Conservation (phyloP, 2,888 invertebrate species). For the Tachina fera region DNA sequence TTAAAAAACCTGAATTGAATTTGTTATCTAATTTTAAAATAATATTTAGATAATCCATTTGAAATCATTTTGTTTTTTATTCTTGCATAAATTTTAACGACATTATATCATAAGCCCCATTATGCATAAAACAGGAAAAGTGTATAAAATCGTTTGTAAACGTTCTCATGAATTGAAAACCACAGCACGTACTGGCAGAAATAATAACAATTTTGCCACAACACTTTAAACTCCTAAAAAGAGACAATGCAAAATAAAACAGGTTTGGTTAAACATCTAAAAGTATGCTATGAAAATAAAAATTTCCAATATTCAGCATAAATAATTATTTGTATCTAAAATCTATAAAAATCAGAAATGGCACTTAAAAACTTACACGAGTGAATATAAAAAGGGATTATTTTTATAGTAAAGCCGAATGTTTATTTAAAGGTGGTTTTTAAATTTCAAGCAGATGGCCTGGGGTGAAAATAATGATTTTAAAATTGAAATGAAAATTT, state of each 20-base stretch:
- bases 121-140: conserved; percentile 4
- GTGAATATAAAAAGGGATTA: neutral
- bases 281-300: conserved; percentile 23
- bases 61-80: too few species aligned
- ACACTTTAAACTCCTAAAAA: neutral
- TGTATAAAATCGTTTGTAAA: neutral
- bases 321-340: neutral
- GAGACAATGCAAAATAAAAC: neutral
- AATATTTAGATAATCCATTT: too few species aligned
- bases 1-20: too few species aligned
- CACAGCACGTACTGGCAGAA: conserved; percentile 35
- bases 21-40: too few species aligned
- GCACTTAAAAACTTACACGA: neutral
- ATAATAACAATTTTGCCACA: conserved; percentile 3
- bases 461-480: too few species aligned
- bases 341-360: conserved; percentile 4
- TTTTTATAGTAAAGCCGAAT: neutral
- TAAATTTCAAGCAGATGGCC: too few species aligned
- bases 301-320: neutral
- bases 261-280: conserved; percentile 8
- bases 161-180: conserved; percentile 2
- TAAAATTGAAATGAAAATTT: too few species aligned
- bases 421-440: too few species aligned
- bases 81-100: neutral
- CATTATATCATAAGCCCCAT: conserved; percentile 36